A percentile compares a stretch with the other conserved stretches of the same genome.
Evolutionary conservation across 2,888 invertebrate genomes (phyloP).

Genomic region (Melolontha melolontha): DNA sequence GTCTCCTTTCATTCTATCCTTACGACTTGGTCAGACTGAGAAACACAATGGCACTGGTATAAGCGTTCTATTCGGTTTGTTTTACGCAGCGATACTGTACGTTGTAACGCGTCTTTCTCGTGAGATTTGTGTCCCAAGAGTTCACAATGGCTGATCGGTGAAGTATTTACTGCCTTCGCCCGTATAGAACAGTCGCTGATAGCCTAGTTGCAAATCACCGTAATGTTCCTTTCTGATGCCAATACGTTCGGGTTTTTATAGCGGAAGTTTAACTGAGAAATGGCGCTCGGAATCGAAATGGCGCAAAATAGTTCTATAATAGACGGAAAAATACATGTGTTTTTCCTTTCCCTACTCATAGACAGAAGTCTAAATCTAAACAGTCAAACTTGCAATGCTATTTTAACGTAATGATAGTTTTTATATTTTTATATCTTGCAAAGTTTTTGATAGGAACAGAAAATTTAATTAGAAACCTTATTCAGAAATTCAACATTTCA

Average conservation of each 20-base stretch:
- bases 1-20: conserved; percentile 4
- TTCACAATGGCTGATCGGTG: conserved; percentile 65
- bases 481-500: too few relatives aligned
- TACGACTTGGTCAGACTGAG: conserved; percentile 28
- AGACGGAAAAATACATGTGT: conserved; percentile 37
- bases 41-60: conserved; percentile 48
- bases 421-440: too few relatives aligned
- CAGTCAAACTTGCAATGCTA: too few relatives aligned
- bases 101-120: conserved; percentile 57
- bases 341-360: conserved; percentile 16
- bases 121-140: conserved; percentile 64
- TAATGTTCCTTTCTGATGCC: conserved; percentile 58
- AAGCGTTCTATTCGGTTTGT: conserved; percentile 46
- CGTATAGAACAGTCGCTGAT: conserved; percentile 57
- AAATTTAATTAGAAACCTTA: too few relatives aligned
- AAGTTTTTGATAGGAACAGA: too few relatives aligned
- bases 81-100: conserved; percentile 50
- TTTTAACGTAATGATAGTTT: too few relatives aligned
- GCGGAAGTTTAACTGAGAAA: conserved; percentile 46
- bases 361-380: too few relatives aligned
- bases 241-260: conserved; percentile 47
- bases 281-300: conserved; percentile 45
- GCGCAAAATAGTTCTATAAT: conserved; percentile 47
- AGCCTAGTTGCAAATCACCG: conserved; percentile 61
- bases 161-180: conserved; percentile 64